Percentiles rank a stretch among this genome's conserved stretches.
Conservation (phyloP, 2,113 vertebrate genomes). For the Passer montanus region DNA sequence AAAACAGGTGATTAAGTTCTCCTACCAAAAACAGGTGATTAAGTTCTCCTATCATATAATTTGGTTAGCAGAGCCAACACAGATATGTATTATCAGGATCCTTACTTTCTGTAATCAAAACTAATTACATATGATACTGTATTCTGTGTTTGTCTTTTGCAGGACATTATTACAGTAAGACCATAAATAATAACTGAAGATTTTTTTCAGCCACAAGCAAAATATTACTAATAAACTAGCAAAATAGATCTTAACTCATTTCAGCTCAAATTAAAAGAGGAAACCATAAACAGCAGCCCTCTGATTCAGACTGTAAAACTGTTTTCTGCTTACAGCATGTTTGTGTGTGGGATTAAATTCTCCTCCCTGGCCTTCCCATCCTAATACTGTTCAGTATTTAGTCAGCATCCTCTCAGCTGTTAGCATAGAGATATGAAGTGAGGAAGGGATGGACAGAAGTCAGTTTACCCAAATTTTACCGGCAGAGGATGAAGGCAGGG, state of each 20-base stretch:
- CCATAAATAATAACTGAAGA: not conserved
- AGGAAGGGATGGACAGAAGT: not conserved
- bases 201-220: not conserved
- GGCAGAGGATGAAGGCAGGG: not conserved
- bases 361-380: not conserved
- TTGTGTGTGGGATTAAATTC: not conserved
- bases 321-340: not conserved
- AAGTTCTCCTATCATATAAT: not conserved
- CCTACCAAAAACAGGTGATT: fast-evolving
- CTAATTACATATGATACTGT: not conserved
- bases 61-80: not conserved
- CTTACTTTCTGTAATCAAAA: not conserved
- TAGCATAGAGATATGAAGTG: not conserved
- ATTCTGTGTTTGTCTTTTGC: not conserved
- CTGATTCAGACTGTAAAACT: not conserved
- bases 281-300: not conserved
- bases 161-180: not conserved
- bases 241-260: not conserved
- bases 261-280: not conserved
- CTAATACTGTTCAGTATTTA: not conserved
- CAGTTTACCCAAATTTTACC: not conserved
- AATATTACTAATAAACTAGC: not conserved
- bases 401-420: not conserved
- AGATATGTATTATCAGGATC: not conserved
- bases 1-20: not conserved